These are phyloP conservation scores for Trachelus stipa DNA, from an alignment of 2,888 invertebrate species.

Conservation along the genomic window DNA sequence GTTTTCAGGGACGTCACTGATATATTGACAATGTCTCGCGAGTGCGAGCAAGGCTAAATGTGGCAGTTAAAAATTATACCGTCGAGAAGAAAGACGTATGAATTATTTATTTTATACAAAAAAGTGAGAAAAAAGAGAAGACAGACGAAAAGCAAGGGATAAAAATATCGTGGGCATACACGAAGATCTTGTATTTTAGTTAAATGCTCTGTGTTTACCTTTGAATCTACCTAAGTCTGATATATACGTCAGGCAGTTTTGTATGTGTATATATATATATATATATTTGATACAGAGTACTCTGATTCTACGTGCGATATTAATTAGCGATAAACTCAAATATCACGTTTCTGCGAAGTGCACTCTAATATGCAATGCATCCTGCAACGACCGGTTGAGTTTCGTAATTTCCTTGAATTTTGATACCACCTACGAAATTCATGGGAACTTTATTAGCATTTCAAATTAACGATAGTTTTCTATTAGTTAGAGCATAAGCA, in stretches of 20 bases:
- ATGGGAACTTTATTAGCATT: neutral
- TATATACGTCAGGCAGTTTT: neutral
- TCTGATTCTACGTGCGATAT: neutral
- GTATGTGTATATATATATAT: neutral
- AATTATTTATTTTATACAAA: conserved; percentile 48
- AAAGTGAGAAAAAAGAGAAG: conserved; percentile 11
- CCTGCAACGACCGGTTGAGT: neutral
- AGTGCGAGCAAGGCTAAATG: conserved; percentile 39
- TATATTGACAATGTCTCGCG: conserved; percentile 13
- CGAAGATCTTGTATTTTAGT: neutral
- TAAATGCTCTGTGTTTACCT: neutral
- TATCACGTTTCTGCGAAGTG: neutral
- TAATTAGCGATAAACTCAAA: neutral
- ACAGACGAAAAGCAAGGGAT: neutral
- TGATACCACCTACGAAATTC: neutral
- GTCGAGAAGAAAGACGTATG: conserved; percentile 34
- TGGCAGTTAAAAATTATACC: conserved; percentile 34
- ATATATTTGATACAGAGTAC: neutral
- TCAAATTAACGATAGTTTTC: neutral
- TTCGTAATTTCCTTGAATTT: neutral
- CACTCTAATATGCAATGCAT: neutral
- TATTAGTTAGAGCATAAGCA: neutral
- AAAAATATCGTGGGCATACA: neutral
- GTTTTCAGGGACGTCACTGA: neutral
- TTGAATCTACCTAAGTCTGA: neutral